Evolutionary conservation across 2,888 invertebrate species (phyloP), one percentile per base, ranked within the genome.

Genomic region (Chironomus tentans): DNA sequence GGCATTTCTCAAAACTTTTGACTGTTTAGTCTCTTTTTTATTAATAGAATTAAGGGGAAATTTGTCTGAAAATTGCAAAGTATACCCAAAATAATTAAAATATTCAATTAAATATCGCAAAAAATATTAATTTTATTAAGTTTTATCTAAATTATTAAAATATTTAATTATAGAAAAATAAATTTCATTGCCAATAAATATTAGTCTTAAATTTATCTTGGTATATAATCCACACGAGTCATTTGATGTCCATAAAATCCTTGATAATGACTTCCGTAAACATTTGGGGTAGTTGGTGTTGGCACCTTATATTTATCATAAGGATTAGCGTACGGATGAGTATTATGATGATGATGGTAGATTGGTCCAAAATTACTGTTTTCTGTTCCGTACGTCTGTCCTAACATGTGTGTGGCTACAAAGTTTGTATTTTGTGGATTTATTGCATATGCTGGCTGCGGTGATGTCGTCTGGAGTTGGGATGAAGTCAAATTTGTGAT

Each of bases 231-330:
- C 10, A 76, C 69, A 38, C 62, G 77, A 62, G 77, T 71, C 46
- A 78, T 77, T 76, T 78, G 78, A 70, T 77, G 78, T 7, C 77
- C 74, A 71, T 79, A 79, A 69, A 78, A 78, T 46, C 78, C 76
- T 76, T 78, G 84, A 79, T 84, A 84, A 48, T 76, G 76, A 77
- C 81, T 80, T 77, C 81, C 82, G 70, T 83, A 84, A 4, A 83
- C 81, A 78, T 80, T 80, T 72, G 77, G 78, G 50, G 79, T 74
- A 74, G 72, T 18, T 65, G 78, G 78, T 18, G 79, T 69, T 22
- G 78, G 71, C 62, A 82, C 81, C 79, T 84, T 84, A 28, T 83
- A 81, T 80, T 84, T 84, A 70, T 84, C 84, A 78, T 84, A 84
- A 13, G 84, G 83, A 68, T 28, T 48, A 6, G 77, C 71, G 3